A percentile compares a stretch with the other conserved stretches of the same genome.
Conservation (phyloP, 2,113 vertebrate genomes). For the Progne subis region DNA sequence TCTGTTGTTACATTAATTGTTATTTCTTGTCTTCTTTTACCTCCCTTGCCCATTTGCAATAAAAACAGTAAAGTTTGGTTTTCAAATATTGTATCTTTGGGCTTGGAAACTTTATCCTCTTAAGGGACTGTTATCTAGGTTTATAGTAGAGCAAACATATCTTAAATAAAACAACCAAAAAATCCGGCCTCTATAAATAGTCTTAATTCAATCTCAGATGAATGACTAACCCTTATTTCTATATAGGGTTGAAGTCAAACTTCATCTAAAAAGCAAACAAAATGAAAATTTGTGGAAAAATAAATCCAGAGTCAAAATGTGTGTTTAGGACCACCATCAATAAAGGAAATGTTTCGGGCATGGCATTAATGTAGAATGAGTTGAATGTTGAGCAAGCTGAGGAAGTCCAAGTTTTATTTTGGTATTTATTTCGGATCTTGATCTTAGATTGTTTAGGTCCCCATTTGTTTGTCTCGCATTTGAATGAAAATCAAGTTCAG, state of each 20-base stretch:
- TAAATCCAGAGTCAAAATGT: neutral
- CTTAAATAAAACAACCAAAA: neutral
- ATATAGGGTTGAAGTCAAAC: neutral
- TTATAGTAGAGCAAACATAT: neutral
- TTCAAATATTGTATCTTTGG: neutral
- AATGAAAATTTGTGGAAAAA: neutral
- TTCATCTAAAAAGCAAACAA: neutral
- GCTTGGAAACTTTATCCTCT: neutral
- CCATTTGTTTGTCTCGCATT: neutral
- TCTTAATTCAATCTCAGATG: neutral
- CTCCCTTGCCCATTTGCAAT: neutral
- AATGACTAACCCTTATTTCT: neutral
- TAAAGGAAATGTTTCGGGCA: neutral
- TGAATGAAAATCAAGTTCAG: neutral
- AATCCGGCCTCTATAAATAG: neutral
- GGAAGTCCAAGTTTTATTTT: neutral
- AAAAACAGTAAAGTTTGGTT: neutral
- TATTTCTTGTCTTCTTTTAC: neutral
- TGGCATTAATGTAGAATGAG: neutral
- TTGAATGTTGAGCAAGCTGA: neutral
- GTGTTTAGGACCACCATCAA: neutral
- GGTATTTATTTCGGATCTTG: neutral
- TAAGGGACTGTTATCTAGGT: neutral
- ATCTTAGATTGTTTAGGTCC: neutral
- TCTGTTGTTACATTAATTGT: neutral